Conservation (phyloP, 2,113 vertebrate species). For the Aix galericulata region DNA sequence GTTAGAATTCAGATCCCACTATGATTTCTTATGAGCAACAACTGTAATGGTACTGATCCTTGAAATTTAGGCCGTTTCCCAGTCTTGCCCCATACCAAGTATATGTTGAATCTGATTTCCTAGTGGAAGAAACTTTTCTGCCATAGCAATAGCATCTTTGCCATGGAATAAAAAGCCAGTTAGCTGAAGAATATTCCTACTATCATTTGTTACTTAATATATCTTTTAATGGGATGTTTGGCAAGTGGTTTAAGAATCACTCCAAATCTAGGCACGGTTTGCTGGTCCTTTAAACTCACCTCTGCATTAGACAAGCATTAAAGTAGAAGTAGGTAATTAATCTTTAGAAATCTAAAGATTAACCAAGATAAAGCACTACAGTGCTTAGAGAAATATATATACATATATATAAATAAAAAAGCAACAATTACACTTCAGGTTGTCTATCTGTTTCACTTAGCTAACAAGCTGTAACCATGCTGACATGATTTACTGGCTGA, state of each 20-base stretch:
- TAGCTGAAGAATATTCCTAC: neutral
- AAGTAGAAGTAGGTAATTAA: neutral
- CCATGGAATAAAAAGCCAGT: neutral
- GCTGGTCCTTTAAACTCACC: neutral
- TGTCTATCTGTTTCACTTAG: neutral
- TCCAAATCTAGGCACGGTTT: neutral
- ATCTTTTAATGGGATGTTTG: neutral
- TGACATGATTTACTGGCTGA: neutral
- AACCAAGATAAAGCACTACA: neutral
- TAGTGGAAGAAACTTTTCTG: neutral
- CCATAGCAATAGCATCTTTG: neutral
- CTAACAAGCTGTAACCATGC: neutral
- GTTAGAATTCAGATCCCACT: neutral
- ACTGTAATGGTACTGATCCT: accelerated
- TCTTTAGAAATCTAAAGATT: neutral
- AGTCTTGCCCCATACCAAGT: neutral
- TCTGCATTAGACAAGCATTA: neutral
- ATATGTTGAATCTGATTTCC: neutral
- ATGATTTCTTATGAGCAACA: accelerated
- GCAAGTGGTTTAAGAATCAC: neutral
- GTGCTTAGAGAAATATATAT: neutral
- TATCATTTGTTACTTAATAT: neutral
- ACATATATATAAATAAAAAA: neutral
- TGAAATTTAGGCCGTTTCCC: neutral
- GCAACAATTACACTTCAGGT: neutral